phyloP scores from a whole-genome alignment of 2,888 invertebrate genomes.

The Sphecodes monilicornis region DNA sequence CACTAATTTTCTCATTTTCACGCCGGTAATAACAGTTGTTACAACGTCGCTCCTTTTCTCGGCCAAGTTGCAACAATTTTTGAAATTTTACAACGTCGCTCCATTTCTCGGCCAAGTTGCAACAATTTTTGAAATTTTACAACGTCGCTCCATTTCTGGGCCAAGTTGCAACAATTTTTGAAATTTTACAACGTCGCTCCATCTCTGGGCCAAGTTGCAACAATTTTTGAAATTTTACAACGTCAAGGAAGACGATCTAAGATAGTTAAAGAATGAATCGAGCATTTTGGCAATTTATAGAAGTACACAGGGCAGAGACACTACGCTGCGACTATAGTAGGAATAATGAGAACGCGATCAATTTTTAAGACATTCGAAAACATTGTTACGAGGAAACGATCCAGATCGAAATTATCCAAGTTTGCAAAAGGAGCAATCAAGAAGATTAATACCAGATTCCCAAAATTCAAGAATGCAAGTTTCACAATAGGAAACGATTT shows the following conservation, averaged over 20 bases:
- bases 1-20: conserved; percentile 1
- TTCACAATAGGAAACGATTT: neutral
- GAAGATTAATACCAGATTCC: neutral
- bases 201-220: neutral
- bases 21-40: neutral
- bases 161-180: neutral
- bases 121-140: neutral
- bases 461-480: neutral
- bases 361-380: too few relatives aligned
- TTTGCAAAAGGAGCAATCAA: too few relatives aligned
- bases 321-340: too few relatives aligned
- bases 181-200: neutral
- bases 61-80: neutral
- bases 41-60: neutral
- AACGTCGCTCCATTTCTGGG: neutral
- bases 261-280: too few relatives aligned
- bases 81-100: neutral
- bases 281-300: too few relatives aligned
- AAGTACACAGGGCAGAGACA: too few relatives aligned
- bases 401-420: neutral
- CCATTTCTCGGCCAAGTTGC: neutral
- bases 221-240: neutral
- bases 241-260: neutral
- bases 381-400: too few relatives aligned
- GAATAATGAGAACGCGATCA: too few relatives aligned